A percentile compares a stretch with the other conserved stretches of the same genome.
Conservation (phyloP, 2,797 vertebrate species). For the Lacerta bilineata region DNA sequence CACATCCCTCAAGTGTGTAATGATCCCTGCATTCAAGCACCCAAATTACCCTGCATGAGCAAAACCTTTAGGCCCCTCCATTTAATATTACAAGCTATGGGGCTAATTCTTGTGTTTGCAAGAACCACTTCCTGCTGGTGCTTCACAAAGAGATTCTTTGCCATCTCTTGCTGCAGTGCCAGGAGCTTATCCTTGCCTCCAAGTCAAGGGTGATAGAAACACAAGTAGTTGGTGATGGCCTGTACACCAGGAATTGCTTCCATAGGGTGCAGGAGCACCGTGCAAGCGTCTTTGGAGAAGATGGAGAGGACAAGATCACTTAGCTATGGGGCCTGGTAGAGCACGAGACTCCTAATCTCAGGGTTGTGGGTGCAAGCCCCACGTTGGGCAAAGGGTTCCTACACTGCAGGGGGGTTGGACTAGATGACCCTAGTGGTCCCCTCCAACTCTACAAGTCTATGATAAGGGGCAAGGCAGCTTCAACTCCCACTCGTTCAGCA, state of each 20-base stretch:
- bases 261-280: background rate
- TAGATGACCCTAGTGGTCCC: too few species aligned
- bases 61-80: background rate
- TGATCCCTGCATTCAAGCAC: background rate
- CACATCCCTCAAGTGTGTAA: slow-evolving; percentile 10
- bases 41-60: background rate
- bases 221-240: too few species aligned
- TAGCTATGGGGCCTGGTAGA: too few species aligned
- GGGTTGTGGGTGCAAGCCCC: too few species aligned
- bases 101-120: background rate
- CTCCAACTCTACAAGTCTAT: too few species aligned
- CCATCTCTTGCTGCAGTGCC: background rate
- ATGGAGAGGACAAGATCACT: too few species aligned
- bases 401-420: too few species aligned
- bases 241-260: background rate
- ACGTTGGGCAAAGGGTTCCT: too few species aligned
- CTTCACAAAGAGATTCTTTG: background rate
- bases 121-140: background rate
- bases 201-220: background rate
- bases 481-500: background rate
- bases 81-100: background rate
- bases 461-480: background rate
- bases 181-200: background rate
- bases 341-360: too few species aligned
- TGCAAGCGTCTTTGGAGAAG: background rate